Evolutionary conservation across 2,113 vertebrate species (phyloP).

Genomic region (Nothocercus julius): DNA sequence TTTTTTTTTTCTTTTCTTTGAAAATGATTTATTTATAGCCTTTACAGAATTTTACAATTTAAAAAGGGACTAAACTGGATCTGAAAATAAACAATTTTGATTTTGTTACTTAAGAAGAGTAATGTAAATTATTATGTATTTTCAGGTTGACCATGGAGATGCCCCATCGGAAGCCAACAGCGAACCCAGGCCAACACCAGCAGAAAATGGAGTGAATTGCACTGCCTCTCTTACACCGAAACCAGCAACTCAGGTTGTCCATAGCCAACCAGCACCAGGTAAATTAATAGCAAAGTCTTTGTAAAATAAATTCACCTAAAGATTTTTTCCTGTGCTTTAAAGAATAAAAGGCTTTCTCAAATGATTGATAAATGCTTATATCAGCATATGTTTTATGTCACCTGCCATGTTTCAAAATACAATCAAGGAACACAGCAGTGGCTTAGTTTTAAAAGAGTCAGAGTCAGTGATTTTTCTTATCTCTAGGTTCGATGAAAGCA

Average conservation of each 20-base stretch:
- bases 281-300: not conserved
- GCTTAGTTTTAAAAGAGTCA: not conserved
- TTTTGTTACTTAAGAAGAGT: not conserved
- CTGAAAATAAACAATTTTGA: not conserved
- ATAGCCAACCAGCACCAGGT: conserved; percentile 90
- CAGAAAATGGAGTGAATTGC: conserved; percentile 91
- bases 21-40: not conserved
- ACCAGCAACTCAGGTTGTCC: conserved; percentile 83
- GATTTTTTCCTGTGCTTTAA: not conserved
- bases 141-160: conserved; percentile 88
- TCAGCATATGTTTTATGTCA: not conserved
- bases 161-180: conserved; percentile 82
- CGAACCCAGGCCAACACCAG: conserved; percentile 83
- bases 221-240: conserved; percentile 86
- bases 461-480: not conserved
- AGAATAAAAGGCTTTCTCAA: not conserved
- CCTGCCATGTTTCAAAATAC: not conserved
- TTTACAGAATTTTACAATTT: not conserved
- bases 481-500: conserved; percentile 88
- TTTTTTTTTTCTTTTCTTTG: not conserved
- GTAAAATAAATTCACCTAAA: not conserved
- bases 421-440: not conserved
- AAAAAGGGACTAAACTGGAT: not conserved
- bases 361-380: not conserved
- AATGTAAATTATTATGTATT: not conserved